These are phyloP conservation scores for Characodon lateralis DNA, from an alignment of 2,797 vertebrate genomes.

Conservation along the genomic window DNA sequence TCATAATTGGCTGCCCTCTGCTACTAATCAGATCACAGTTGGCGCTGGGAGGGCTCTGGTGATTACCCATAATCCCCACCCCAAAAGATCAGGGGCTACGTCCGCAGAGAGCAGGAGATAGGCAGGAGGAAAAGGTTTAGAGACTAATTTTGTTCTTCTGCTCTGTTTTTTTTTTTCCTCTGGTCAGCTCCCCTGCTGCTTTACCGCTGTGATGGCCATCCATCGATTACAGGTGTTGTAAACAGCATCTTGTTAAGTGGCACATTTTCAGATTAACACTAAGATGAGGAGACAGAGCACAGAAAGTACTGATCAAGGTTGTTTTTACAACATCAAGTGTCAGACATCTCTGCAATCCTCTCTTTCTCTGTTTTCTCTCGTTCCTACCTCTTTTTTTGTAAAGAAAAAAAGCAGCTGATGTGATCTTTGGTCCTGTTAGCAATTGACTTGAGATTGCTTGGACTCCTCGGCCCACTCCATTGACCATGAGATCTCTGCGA, in stretches of 20 bases:
- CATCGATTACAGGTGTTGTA: constrained; percentile 46
- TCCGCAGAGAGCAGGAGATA: constrained; percentile 41
- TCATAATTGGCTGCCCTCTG: constrained; percentile 78
- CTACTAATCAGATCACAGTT: constrained; percentile 70
- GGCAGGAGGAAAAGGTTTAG: constrained; percentile 35
- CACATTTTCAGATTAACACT: constrained; percentile 47
- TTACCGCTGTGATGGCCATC: constrained; percentile 16
- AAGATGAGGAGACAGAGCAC: constrained; percentile 25
- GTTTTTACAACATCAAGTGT: constrained; percentile 33
- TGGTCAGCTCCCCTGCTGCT: constrained; percentile 16
- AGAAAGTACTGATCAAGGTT: constrained; percentile 18
- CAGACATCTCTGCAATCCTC: constrained; percentile 32
- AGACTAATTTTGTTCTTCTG: constrained; percentile 54
- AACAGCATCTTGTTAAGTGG: constrained; percentile 50
- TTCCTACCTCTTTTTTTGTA: constrained; percentile 37
- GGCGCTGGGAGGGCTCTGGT: constrained; percentile 57
- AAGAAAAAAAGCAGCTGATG: constrained; percentile 52
- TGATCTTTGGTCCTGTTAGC: constrained; percentile 63
- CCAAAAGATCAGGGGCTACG: constrained; percentile 52
- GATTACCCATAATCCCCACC: constrained; percentile 63
- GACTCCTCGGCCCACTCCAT: constrained; percentile 56
- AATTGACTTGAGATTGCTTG: constrained; percentile 67
- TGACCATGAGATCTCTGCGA: constrained; percentile 58
- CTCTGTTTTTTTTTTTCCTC: constrained; percentile 12
- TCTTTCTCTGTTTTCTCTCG: constrained; percentile 20